Base-by-base conservation (phyloP, 2,797 vertebrate genomes). In the Aldrovandia affinis region DNA sequence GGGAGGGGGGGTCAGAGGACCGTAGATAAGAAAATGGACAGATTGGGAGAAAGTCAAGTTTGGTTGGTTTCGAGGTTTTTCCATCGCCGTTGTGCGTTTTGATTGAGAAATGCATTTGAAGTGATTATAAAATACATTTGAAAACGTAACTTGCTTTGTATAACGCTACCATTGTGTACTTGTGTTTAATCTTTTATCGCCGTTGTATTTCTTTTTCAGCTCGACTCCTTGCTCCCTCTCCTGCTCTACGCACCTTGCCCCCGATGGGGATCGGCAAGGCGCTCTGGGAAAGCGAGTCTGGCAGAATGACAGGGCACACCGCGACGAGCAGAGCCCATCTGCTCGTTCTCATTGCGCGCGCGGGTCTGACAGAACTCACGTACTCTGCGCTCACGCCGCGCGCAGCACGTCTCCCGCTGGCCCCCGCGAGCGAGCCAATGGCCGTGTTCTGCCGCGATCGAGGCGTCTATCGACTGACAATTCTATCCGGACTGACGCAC, bases 131-230 rank as follows among this genome's bases (percentile, higher is more conserved):
- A 79, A 28, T 55, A 54, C n/a, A n/a, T 55, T 33, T 54, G 28
- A 79, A 22, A 77, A 77, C 10, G 33, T n/a, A 12, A 77, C 33
- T 36, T 33, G 15, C 12, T 25, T 20, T 54, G 57, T 80, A 33
- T 36, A 36, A 12, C 28, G 30, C 22, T 52, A 36, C 15, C 22
- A 33, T 50, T 30, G 20, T 6, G 50, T 59, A 59, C n/a, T 59
- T 55, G 55, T 80, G 36, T 80, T 80, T 80, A 55, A 80, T 80
- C 52, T 33, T 50, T n/a, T n/a, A n/a, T n/a, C n/a, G n/a, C n/a
- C n/a, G n/a, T n/a, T n/a, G n/a, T n/a, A n/a, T n/a, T n/a, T n/a
- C n/a, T n/a, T n/a, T n/a, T n/a, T n/a, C n/a, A n/a, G 33, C 20
- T 36, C 0, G n/a, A 25, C 22, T 12, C 3, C 39, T 25, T 77